Evolutionary conservation across 2,888 invertebrate species (phyloP), one percentile per base, ranked within the genome.

Genomic region (Argyra leucocephala): DNA sequence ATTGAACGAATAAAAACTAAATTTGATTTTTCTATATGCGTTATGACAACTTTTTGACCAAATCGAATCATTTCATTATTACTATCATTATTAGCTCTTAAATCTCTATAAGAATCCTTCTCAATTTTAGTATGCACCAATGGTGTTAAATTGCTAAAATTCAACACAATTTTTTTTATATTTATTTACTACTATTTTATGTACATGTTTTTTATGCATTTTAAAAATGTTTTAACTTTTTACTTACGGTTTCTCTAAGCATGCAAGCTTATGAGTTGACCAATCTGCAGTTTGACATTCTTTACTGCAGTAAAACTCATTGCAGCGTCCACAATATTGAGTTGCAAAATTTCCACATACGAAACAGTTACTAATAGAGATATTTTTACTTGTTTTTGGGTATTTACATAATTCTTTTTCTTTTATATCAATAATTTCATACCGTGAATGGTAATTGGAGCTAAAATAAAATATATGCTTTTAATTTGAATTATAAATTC

Each of bases 1-100:
- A 48, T 15, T n/a, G 78, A 75, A n/a, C 77, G 76, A 23, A 78
- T 69, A 62, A 76, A 78, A 2, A 76, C 71, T 4, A 76, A 70
- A 66, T 77, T 77, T 3, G 74, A 72, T 65, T 76, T 77, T 10
- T 71, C 71, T n/a, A 78, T 74, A 0, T 76, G 69, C 0, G 76
- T 76, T 10, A 78, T 72, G 9, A 71, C 69, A 0, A 78, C 76
- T 21, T 58, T 67, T n/a, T 67, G 66, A 1, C 76, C 75, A 0
- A 71, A 69, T 0, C 66, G 66, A 1, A 76, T 77, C 59, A 76
- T 64, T 63, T 69, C n/a, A 59, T 22, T 15, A 65, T 71, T 67
- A 57, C 68, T 61, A 3, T 66, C 68, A 6, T 37, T 65, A 23
- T 22, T 37, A 22, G 18, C 6, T 63, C 9, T 18, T 48, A 1